Evolutionary conservation across 37 sponge, comb jelly and placozoan genomes (phyloP), one percentile per base, ranked within the genome.

Genomic region (Halisarca cf. caerulea): DNA sequence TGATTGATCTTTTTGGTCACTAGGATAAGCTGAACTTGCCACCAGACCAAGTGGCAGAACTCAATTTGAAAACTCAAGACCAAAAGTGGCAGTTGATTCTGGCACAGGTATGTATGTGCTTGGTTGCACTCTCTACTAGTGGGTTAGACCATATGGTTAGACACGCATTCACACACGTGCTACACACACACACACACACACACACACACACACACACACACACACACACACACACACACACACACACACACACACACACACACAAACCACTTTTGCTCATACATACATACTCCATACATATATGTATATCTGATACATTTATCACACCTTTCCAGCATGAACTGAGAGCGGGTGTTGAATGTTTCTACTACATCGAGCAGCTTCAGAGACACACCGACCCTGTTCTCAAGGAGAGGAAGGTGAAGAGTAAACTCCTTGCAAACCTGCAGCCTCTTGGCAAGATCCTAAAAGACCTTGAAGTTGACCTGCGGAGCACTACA

Each of bases 361-460:
- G 89, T 78, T 81, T 88, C 28, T 91, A 81, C 85, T 95, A 95
- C 55, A 77, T 91, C 43, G 92, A 91, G 85, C 95, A 95, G 80
- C 59, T 95, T 11, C 79, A 86, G 15, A 34, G 92, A 30, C 95
- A 95, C 69, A 83, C 89, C 14, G 84, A 88, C 27, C 90, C 92
- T 42, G 86, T 79, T 33, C 80, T 95, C 83, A 89, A 89, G 51
- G 89, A 86, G 66, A 75, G 75, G 36, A 82, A 80, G 40, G 87
- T 88, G 15, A 95, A 89, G 80, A 89, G 80, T 39, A 89, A 89
- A 47, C 85, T 84, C 3, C 85, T 95, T 7, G 74, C 86, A 17
- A 73, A 89, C 60, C 88, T 95, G n/a, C 83, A 83, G 34, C 90
- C 90, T 27, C 68, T 95, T 8, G 45, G 79, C 18, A 84, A 86